Evolutionary conservation across 2,113 vertebrate species (phyloP), one percentile per base, ranked within the genome.

Genomic region (Notarius quadriscutis): DNA sequence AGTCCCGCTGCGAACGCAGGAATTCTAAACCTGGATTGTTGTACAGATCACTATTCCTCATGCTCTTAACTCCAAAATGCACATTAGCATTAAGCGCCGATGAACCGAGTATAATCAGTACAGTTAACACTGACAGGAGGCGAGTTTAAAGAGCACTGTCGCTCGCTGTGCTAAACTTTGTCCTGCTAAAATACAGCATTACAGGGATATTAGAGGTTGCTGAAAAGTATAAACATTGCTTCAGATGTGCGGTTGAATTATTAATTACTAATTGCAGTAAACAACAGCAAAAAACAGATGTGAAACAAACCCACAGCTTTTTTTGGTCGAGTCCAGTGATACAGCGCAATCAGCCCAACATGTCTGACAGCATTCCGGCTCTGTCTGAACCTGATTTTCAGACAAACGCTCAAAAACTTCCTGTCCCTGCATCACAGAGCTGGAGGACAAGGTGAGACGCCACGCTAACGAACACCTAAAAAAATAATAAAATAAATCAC

Each of bases 321-420:
- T 25, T 53, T 14, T 0, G 5, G 20, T 18, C 12, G 9, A 74
- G 30, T 60, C 30, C 3, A 34, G 57, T 60, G 22, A 5, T 58
- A 22, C 30, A 81, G 57, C 72, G 25, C 20, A 17, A 74, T 48
- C 53, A 57, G 9, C 10, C 12, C 27, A 5, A 41, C 79, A 41
- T 41, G 79, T 81, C 57, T 41, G 9, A 82, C 80, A 14, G 58
- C 80, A 82, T 82, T 63, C 80, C 58, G n/a, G 34, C 58, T 78
- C 12, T 22, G 2, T 51, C 53, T 34, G 17, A 62, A 82, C 18
- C 80, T 50, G 80, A 82, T 82, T 27, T 48, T 10, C 30, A 62
- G 80, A 82, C 41, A 82, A 82, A 48, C 5, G 6, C 48, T n/a
- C 25, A 22, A 25, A 75, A 1, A 1, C 41, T 41, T 2, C 20